Evolutionary conservation across 1,140 invertebrate species (phyloP), one percentile per base, ranked within the genome.

Genomic region (Ceratosolen solmsi): DNA sequence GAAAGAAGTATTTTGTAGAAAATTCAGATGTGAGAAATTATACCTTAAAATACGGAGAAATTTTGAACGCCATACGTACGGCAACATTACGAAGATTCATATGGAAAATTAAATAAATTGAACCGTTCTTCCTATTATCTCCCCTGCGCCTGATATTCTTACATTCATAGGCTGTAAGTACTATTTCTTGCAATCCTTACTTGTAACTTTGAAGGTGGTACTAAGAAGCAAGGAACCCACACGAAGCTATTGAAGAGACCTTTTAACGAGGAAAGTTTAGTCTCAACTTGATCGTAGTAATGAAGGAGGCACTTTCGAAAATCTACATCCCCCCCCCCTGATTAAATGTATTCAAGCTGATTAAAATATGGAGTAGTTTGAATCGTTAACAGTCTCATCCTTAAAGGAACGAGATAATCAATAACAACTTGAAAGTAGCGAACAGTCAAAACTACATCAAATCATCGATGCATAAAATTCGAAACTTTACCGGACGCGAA

Each of bases 241-340:
- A 51, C 41, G 11, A 72, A 51, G 49, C 70, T 30, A 8, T 49
- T 27, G 22, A 46, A 46, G 41, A 49, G 41, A 72, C 41, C n/a
- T 49, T 72, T 49, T 49, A 72, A 72, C 70, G 70, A 72, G 70
- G 13, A 72, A 72, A 72, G 15, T 72, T 72, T 2, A n/a, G n/a
- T 17, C 70, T 72, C 38, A 15, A 22, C 5, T 38, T 38, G 11
- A 20, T 68, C 20, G 33, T 0, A 2, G 13, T 41, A 46, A 41
- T 46, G 65, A 70, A 70, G 33, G 41, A 71, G n/a, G 2, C 25
- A 46, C 20, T 70, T 70, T 17, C 36, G 20, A 70, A 70, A 71
- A 27, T 46, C 5, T 49, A 54, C 41, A 13, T 7, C 5, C 41
- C 38, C 22, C 38, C 11, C 20, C 8, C 15, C 3, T 5, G 2